Percentiles rank a stretch among this genome's conserved stretches.
Conservation (phyloP, 30 jellyfish, hydroid and myxozoan species). For the Rhopilema esculentum region DNA sequence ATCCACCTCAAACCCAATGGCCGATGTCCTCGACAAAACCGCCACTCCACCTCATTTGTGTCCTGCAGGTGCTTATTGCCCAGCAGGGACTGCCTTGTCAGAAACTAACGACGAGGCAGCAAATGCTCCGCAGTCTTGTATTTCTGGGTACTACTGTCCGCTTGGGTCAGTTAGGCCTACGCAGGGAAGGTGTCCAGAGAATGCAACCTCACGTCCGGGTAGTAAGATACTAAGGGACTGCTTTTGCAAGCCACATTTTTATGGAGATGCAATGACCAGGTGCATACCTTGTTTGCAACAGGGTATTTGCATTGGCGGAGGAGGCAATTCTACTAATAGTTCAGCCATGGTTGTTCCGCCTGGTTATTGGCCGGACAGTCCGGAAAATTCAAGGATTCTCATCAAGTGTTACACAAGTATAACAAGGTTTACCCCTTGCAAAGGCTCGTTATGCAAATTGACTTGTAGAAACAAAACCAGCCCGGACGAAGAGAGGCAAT, state of each 20-base stretch:
- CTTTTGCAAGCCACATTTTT: slow-evolving; percentile 82
- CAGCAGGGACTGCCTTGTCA: slow-evolving; percentile 98
- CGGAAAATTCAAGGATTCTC: slow-evolving; percentile 65
- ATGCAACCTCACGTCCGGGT: slow-evolving; percentile 93
- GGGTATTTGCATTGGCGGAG: slow-evolving; percentile 89
- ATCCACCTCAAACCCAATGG: slow-evolving; percentile 98
- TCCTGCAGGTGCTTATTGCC: slow-evolving; percentile 99
- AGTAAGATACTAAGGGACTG: slow-evolving; percentile 84
- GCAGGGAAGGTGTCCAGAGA: slow-evolving; percentile 95
- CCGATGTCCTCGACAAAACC: slow-evolving; percentile 94
- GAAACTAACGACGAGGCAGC: slow-evolving; percentile 93
- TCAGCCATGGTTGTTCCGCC: slow-evolving; percentile 92
- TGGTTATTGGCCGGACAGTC: slow-evolving; percentile 99
- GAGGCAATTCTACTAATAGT: slow-evolving; percentile 67
- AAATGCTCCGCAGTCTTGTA: slow-evolving; percentile 97
- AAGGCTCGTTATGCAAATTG: slow-evolving; percentile 86
- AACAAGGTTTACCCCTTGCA: slow-evolving; percentile 95
- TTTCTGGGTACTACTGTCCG: slow-evolving; percentile 97
- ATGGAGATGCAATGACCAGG: slow-evolving; percentile 85
- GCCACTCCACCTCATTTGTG: slow-evolving; percentile 99
- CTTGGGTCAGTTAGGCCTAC: slow-evolving; percentile 99
- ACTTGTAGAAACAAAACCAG: slow-evolving; percentile 77
- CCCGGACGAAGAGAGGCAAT: slow-evolving; percentile 78
- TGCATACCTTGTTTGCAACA: slow-evolving; percentile 91
- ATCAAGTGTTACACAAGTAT: slow-evolving; percentile 88